phyloP scores from a whole-genome alignment of 2,888 invertebrate genomes.

The Resseliella maxima region DNA sequence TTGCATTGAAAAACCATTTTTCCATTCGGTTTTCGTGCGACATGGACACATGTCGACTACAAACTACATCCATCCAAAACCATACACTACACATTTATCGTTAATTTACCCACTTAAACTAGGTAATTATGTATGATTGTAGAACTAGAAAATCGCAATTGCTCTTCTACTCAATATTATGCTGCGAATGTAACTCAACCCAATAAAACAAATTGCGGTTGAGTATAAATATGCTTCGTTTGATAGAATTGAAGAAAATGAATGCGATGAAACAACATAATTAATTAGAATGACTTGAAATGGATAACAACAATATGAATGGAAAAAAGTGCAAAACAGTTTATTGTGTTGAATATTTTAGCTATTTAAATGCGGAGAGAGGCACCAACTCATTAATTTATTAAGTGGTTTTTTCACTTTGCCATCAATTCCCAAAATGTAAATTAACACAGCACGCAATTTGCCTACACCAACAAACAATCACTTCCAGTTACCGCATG shows the following conservation, averaged over 20 bases:
- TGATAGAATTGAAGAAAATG: neutral
- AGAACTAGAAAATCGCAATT: neutral
- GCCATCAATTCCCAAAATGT: neutral
- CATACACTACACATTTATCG: neutral
- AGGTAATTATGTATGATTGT: constrained; percentile 52
- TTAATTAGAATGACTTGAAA: constrained; percentile 17
- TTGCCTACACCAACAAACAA: neutral
- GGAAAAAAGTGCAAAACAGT: neutral
- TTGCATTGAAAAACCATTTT: constrained; percentile 31
- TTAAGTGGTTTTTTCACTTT: constrained; percentile 3
- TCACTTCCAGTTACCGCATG: neutral
- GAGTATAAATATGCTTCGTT: neutral
- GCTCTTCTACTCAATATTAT: neutral
- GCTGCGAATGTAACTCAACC: neutral
- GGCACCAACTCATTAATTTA: neutral
- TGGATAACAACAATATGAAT: neutral
- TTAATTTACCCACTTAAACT: constrained; percentile 54
- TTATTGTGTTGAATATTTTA: neutral
- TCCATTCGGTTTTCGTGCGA: constrained; percentile 26
- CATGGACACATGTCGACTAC: neutral
- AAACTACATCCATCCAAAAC: neutral
- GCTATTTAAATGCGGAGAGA: no score
- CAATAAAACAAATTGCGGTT: constrained; percentile 39
- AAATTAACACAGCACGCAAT: neutral
- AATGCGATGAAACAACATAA: neutral